Conservation (phyloP, 2,888 invertebrate genomes). For the Leucozona laternaria region DNA sequence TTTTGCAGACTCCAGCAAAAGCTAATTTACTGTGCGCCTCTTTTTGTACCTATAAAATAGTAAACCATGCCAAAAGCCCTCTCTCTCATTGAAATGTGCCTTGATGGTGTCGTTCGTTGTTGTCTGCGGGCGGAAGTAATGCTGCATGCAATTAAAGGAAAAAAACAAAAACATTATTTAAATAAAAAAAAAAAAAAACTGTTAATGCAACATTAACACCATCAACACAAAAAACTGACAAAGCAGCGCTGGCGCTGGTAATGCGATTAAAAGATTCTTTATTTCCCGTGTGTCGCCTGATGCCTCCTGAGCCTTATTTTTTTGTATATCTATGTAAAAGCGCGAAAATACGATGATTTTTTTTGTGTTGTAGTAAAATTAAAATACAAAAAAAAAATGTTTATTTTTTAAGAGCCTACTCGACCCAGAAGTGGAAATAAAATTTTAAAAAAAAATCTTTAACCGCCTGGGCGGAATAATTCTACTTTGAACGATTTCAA, state of each 20-base stretch:
- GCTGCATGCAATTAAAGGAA: conserved; percentile 63
- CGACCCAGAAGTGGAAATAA: conserved; percentile 12
- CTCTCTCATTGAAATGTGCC: conserved; percentile 20
- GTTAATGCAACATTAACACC: conserved; percentile 62
- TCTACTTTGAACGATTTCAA: conserved; percentile 4
- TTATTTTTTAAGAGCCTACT: conserved; percentile 1
- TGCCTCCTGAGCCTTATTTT: conserved; percentile 2
- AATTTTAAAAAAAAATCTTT: conserved; percentile 1
- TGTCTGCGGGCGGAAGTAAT: conserved; percentile 62
- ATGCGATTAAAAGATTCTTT: conserved; percentile 69
- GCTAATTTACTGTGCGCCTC: conserved; percentile 22
- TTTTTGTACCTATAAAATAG: conserved; percentile 19
- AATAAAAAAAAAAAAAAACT: conserved; percentile 34
- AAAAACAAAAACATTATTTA: conserved; percentile 8
- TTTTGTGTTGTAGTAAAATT: conserved; percentile 12
- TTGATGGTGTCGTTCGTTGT: conserved; percentile 1
- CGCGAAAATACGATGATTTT: conserved; percentile 29
- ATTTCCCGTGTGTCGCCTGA: conserved; percentile 38
- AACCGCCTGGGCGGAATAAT: conserved; percentile 4
- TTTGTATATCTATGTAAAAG: conserved; percentile 1
- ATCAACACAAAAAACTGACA: conserved; percentile 43
- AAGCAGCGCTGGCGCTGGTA: conserved; percentile 58
- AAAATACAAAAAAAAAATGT: neutral
- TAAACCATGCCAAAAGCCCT: conserved; percentile 25
- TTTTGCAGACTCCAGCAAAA: conserved; percentile 14